phyloP scores from a whole-genome alignment of 1,140 invertebrate species.

The Lasioglossum baleicum region DNA sequence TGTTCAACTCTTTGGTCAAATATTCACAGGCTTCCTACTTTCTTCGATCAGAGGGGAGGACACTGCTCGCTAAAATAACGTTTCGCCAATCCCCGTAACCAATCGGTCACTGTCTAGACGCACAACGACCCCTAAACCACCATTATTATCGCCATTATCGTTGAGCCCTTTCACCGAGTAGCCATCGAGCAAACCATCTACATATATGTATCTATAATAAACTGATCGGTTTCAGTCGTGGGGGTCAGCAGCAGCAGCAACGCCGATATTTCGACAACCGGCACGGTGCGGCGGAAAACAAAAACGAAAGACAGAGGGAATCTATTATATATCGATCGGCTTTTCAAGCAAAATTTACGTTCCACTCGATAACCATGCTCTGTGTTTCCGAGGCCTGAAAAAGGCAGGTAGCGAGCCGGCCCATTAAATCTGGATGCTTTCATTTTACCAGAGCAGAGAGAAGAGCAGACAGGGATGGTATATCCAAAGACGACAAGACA shows the following conservation, averaged over 20 bases:
- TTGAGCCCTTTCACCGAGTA: not conserved
- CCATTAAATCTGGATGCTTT: conserved; percentile 42
- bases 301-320: not conserved
- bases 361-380: conserved; percentile 26
- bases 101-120: not conserved
- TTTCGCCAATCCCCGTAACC: too few species aligned
- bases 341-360: conserved; percentile 8
- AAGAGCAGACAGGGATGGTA: too few species aligned
- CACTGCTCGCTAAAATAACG: too few species aligned
- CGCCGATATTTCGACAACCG: too few species aligned
- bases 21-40: too few species aligned
- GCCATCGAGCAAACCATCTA: not conserved
- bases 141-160: not conserved
- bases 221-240: not conserved
- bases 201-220: not conserved
- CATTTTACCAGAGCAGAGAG: conserved; percentile 9
- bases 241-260: not conserved
- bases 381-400: conserved; percentile 9
- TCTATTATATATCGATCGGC: not conserved
- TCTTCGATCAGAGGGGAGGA: too few species aligned
- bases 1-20: too few species aligned
- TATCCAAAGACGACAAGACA: not conserved
- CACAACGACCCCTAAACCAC: not conserved
- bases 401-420: not conserved
- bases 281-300: not conserved